These are phyloP conservation scores for Pica pica DNA, from an alignment of 2,113 vertebrate species.

Conservation along the genomic window DNA sequence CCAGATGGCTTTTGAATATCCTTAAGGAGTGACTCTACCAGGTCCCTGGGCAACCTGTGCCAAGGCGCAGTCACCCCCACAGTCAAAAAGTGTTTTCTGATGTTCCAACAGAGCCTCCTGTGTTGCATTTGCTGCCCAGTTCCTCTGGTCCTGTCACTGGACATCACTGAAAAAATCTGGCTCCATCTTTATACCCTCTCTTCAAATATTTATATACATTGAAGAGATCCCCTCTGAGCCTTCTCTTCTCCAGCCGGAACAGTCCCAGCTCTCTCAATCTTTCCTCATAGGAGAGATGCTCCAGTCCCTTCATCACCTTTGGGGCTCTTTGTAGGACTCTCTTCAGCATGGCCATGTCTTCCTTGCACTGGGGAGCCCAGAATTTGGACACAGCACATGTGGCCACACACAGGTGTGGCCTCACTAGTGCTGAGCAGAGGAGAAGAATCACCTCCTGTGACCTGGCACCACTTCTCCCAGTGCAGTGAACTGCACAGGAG, in stretches of 20 bases:
- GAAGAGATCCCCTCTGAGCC: not conserved
- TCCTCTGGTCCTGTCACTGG: not conserved
- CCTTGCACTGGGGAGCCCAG: not conserved
- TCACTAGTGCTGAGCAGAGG: not conserved
- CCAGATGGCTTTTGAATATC: not conserved
- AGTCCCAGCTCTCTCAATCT: not conserved
- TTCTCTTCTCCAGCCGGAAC: not conserved
- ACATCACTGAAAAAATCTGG: not conserved
- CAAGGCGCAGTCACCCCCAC: not conserved
- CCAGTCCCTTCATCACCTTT: not conserved
- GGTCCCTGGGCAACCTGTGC: not conserved
- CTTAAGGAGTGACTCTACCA: not conserved
- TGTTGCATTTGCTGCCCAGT: not conserved
- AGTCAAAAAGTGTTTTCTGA: not conserved
- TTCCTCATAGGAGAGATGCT: not conserved
- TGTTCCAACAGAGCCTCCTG: not conserved
- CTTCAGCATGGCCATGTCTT: not conserved
- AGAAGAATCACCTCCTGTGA: not conserved
- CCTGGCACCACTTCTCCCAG: not conserved
- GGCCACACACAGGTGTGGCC: not conserved
- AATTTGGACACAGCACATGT: not conserved
- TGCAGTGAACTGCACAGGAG: not conserved
- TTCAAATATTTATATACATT: not conserved
- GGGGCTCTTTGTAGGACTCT: not conserved
- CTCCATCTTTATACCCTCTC: not conserved